These are phyloP conservation scores for Drepana arcuata DNA, from an alignment of 1,140 invertebrate species.

Conservation along the genomic window DNA sequence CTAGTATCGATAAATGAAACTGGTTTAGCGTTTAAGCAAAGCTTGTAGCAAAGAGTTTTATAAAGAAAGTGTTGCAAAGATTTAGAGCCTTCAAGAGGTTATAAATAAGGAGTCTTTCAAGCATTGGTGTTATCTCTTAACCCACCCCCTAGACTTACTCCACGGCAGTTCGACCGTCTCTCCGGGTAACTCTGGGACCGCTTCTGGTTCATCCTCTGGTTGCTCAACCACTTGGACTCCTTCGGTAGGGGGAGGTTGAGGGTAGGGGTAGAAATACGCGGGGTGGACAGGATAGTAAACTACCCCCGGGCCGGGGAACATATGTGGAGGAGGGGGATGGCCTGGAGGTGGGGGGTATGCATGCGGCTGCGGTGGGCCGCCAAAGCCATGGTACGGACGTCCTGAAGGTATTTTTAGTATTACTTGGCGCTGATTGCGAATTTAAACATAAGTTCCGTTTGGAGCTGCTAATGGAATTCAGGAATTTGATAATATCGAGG, in stretches of 20 bases:
- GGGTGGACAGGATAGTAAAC: conserved; percentile 50
- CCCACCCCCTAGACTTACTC: conserved; percentile 46
- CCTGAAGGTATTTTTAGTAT: too few species aligned
- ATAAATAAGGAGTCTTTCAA: conserved; percentile 22
- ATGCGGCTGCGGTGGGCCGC: conserved; percentile 33
- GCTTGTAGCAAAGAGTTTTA: background rate
- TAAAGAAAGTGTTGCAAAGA: background rate
- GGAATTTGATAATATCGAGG: too few species aligned
- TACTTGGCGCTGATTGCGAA: too few species aligned
- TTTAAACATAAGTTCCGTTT: too few species aligned
- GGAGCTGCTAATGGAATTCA: too few species aligned
- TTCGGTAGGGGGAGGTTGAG: conserved; percentile 11
- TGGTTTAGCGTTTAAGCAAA: background rate
- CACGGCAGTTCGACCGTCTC: conserved; percentile 61
- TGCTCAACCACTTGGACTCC: conserved; percentile 27
- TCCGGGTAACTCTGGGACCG: conserved; percentile 46
- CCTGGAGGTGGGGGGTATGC: conserved; percentile 27
- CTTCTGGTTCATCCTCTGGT: conserved; percentile 25
- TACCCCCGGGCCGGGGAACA: conserved; percentile 35
- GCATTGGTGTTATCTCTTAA: background rate
- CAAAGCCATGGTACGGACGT: conserved; percentile 50
- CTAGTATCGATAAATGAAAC: background rate
- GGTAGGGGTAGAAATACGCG: conserved; percentile 52
- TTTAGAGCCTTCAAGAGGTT: background rate
- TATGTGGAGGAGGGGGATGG: conserved; percentile 25